Percentiles rank a stretch among this genome's conserved stretches.
phyloP scores from a whole-genome alignment of 2,888 invertebrate species.

The Bhutanitis thaidina region DNA sequence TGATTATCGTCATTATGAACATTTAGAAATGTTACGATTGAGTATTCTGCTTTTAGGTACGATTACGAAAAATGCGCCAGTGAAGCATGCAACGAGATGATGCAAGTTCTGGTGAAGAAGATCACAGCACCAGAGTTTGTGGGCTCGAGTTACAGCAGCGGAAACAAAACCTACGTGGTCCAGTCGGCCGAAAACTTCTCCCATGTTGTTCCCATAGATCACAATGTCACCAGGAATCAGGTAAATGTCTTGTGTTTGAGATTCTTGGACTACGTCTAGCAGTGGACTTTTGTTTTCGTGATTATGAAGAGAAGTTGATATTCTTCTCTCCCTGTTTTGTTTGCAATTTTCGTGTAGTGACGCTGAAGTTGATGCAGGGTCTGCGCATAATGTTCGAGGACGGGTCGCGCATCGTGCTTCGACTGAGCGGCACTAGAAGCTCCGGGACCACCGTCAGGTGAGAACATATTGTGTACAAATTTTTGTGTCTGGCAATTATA shows the following conservation, averaged over 20 bases:
- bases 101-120: constrained; percentile 86
- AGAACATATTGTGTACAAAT: constrained; percentile 2
- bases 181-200: constrained; percentile 94
- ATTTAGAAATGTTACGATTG: too few species aligned
- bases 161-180: constrained; percentile 87
- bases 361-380: too few species aligned
- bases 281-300: too few species aligned
- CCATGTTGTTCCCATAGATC: constrained; percentile 97
- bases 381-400: constrained; percentile 96
- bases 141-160: constrained; percentile 78
- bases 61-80: constrained; percentile 98
- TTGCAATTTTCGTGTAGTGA: too few species aligned
- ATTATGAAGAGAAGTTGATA: too few species aligned
- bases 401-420: constrained; percentile 94
- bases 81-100: constrained; percentile 93
- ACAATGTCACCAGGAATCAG: constrained; percentile 93
- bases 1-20: too few species aligned
- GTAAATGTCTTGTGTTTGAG: too few species aligned
- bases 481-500: too few species aligned
- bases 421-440: constrained; percentile 98
- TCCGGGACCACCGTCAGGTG: constrained; percentile 97
- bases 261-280: too few species aligned
- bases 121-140: constrained; percentile 82
- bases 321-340: too few species aligned
- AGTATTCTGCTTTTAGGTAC: constrained; percentile 82